A percentile compares a stretch with the other conserved stretches of the same genome.
These are phyloP conservation scores for Silurus asotus DNA, from an alignment of 2,113 vertebrate genomes.

Conservation along the genomic window DNA sequence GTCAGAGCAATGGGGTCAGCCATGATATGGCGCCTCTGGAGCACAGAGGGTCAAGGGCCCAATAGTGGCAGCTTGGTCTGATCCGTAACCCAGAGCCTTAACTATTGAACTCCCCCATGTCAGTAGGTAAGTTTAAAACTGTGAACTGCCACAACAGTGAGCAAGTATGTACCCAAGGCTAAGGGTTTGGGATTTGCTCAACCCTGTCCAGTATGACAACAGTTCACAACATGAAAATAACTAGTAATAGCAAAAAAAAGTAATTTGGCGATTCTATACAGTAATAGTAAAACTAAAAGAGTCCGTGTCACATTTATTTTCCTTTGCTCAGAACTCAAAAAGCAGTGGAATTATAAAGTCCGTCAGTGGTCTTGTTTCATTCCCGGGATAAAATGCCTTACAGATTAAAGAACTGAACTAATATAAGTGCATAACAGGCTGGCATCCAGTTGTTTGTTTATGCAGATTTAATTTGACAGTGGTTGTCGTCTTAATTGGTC, in stretches of 20 bases:
- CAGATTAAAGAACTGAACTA: not conserved
- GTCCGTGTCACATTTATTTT: not conserved
- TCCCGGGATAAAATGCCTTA: not conserved
- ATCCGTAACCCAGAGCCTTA: too few species aligned
- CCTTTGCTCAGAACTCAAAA: not conserved
- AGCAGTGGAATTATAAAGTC: not conserved
- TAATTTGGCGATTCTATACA: too few species aligned
- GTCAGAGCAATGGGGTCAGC: too few species aligned
- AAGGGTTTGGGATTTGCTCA: too few species aligned
- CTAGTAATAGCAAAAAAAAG: not conserved
- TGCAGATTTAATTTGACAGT: not conserved
- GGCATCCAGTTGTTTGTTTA: slow-evolving; percentile 1
- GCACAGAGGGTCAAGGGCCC: too few species aligned
- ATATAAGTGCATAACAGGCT: not conserved
- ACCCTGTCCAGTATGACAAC: not conserved
- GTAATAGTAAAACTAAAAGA: not conserved
- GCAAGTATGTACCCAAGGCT: not conserved
- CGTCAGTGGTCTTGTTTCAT: not conserved
- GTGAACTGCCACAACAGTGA: too few species aligned
- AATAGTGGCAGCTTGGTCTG: too few species aligned
- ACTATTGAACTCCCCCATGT: not conserved
- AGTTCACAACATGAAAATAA: not conserved
- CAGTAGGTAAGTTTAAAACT: not conserved
- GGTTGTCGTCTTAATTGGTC: not conserved
- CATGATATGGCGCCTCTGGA: too few species aligned